These are phyloP conservation scores for Zaprionus lineosus DNA, from an alignment of 2,888 invertebrate genomes.

Conservation along the genomic window DNA sequence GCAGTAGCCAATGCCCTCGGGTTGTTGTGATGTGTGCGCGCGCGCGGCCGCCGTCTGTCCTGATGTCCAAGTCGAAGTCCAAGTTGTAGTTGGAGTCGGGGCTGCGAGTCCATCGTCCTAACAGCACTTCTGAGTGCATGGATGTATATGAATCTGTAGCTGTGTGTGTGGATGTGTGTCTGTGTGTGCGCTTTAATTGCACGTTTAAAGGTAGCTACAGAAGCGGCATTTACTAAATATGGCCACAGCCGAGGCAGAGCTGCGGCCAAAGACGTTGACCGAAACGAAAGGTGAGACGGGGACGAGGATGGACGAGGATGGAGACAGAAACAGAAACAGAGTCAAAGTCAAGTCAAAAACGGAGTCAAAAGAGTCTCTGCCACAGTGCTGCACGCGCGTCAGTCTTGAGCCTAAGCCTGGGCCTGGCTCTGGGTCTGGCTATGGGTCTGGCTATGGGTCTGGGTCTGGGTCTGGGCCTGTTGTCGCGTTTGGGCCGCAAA, in stretches of 20 bases:
- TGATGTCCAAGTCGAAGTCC: conserved; percentile 2
- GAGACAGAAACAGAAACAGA: background rate
- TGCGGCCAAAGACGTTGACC: too few relatives aligned
- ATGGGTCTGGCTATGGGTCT: background rate
- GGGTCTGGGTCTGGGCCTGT: conserved; percentile 32
- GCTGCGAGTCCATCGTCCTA: conserved; percentile 37
- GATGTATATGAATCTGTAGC: conserved; percentile 4
- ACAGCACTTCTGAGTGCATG: conserved; percentile 31
- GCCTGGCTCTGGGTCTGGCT: background rate
- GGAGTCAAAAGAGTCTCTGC: conserved; percentile 34
- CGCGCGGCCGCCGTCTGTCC: conserved; percentile 48
- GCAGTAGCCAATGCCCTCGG: conserved; percentile 81
- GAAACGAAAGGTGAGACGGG: too few relatives aligned
- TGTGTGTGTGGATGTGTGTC: conserved; percentile 33
- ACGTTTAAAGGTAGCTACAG: conserved; percentile 75
- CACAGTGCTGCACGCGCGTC: conserved; percentile 61
- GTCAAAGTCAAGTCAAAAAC: background rate
- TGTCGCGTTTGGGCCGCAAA: conserved; percentile 63
- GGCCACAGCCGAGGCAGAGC: conserved; percentile 52
- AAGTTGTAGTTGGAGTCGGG: conserved; percentile 15
- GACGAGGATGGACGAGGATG: too few relatives aligned
- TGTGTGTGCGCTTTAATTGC: conserved; percentile 72
- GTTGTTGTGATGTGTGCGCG: conserved; percentile 79
- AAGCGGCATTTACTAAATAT: conserved; percentile 78
- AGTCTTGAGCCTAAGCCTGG: conserved; percentile 17